These are phyloP conservation scores for Tiliacea citrago DNA, from an alignment of 2,888 invertebrate species.

Conservation along the genomic window DNA sequence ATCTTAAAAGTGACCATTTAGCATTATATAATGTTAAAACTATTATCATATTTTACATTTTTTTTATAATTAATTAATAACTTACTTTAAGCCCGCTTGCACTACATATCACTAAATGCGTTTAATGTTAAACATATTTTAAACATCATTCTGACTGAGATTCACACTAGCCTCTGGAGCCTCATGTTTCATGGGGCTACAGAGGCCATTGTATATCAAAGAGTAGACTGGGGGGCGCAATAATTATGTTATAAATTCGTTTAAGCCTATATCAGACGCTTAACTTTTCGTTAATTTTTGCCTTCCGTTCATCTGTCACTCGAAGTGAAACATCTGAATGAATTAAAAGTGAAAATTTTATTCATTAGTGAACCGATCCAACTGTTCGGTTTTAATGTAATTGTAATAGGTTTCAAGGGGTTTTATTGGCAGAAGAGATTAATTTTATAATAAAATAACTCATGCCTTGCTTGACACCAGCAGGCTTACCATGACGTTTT, in stretches of 20 bases:
- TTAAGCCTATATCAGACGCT: neutral
- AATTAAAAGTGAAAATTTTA: neutral
- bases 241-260: neutral
- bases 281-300: neutral
- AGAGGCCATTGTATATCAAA: too few species aligned
- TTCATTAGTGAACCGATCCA: too few species aligned
- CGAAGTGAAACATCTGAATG: neutral
- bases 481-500: too few species aligned
- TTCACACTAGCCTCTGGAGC: too few species aligned
- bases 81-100: constrained; percentile 30
- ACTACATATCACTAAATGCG: neutral
- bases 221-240: too few species aligned
- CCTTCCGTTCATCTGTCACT: neutral
- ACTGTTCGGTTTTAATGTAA: too few species aligned
- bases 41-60: constrained; percentile 33
- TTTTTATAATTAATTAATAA: constrained; percentile 22
- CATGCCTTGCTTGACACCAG: too few species aligned
- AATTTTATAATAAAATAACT: too few species aligned
- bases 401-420: too few species aligned
- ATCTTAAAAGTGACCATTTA: neutral
- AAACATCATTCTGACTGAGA: too few species aligned
- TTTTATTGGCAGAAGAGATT: too few species aligned
- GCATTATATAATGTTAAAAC: constrained; percentile 25
- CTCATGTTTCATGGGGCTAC: too few species aligned
- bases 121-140: neutral